These are phyloP conservation scores for Halictus ligatus DNA, from an alignment of 2,888 invertebrate genomes.

Conservation along the genomic window DNA sequence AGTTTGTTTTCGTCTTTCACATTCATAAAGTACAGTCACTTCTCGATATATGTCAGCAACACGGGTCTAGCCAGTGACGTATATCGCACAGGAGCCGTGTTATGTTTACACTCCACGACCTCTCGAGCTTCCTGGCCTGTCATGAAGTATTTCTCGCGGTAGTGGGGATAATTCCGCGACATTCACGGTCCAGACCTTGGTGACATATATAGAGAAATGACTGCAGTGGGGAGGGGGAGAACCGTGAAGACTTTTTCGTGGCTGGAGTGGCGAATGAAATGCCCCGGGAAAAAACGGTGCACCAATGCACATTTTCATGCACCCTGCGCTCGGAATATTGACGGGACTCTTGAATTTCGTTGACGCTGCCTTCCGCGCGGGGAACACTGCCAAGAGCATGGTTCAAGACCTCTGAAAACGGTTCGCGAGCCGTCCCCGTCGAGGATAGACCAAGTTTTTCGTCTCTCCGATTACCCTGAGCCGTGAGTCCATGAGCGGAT, in stretches of 20 bases:
- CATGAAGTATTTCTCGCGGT: too few relatives aligned
- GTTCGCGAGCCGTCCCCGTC: neutral
- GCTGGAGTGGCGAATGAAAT: slow-evolving; percentile 29
- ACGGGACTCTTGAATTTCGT: slow-evolving; percentile 34
- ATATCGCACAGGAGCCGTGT: too few relatives aligned
- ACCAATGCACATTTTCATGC: slow-evolving; percentile 1
- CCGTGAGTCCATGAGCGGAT: neutral
- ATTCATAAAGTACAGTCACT: too few relatives aligned
- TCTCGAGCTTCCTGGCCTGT: too few relatives aligned
- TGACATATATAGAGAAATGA: too few relatives aligned
- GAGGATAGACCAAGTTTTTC: neutral
- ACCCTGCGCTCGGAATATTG: neutral
- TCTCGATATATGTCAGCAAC: too few relatives aligned
- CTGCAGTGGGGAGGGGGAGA: neutral
- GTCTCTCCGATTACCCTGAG: neutral
- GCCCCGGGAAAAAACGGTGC: slow-evolving; percentile 7
- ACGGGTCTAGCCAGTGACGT: too few relatives aligned
- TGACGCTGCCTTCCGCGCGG: neutral
- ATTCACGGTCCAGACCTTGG: too few relatives aligned
- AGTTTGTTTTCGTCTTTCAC: too few relatives aligned
- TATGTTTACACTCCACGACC: too few relatives aligned
- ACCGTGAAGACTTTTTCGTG: slow-evolving; percentile 14
- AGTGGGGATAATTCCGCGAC: too few relatives aligned
- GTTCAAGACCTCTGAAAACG: neutral
- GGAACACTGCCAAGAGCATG: neutral